Conservation (phyloP, 1,140 invertebrate species). For the Philotrypesis tridentata region DNA sequence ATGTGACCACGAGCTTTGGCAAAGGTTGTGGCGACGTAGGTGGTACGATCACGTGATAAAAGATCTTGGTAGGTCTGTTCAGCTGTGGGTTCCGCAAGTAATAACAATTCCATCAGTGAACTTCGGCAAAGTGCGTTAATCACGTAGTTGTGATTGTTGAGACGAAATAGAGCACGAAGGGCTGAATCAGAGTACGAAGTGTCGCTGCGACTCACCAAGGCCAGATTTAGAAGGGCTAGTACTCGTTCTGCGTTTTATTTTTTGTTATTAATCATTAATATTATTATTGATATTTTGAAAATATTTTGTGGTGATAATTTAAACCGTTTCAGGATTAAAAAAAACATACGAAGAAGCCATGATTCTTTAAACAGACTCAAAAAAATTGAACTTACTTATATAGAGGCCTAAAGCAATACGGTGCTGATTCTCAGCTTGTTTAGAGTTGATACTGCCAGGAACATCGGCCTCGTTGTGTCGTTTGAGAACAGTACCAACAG, state of each 20-base stretch:
- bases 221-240: constrained; percentile 87
- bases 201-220: constrained; percentile 89
- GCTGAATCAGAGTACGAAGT: constrained; percentile 85
- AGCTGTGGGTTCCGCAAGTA: constrained; percentile 87
- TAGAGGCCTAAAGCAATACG: constrained; percentile 84
- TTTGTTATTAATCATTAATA: neutral
- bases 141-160: constrained; percentile 96
- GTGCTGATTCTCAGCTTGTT: constrained; percentile 74
- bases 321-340: too few species aligned
- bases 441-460: constrained; percentile 68
- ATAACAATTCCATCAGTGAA: constrained; percentile 86
- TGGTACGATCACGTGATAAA: constrained; percentile 64
- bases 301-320: too few species aligned
- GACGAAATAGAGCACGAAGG: constrained; percentile 88
- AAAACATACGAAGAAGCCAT: too few species aligned
- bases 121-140: constrained; percentile 90
- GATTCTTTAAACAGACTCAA: neutral
- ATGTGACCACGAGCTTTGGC: constrained; percentile 66
- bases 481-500: constrained; percentile 79
- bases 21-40: constrained; percentile 68
- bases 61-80: constrained; percentile 89
- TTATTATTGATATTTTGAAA: neutral
- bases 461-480: constrained; percentile 75
- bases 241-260: constrained; percentile 84
- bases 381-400: constrained; percentile 76